Evolutionary conservation across 2,888 invertebrate species (phyloP), one percentile per base, ranked within the genome.

Genomic region (Neria commutata): DNA sequence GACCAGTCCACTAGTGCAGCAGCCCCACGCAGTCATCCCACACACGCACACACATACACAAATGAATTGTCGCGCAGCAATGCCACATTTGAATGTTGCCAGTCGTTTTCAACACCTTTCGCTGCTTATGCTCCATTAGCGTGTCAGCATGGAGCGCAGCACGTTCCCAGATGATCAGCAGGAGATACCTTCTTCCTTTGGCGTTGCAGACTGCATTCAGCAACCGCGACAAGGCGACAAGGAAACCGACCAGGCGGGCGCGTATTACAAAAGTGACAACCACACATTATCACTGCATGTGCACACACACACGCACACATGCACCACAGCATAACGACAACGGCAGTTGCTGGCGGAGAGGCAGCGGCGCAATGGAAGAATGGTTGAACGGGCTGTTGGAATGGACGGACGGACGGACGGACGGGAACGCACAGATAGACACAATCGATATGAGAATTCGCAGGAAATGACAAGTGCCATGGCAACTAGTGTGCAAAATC

Each of bases 91-190:
- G 65, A 56, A 63, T 66, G 69, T 42, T 63, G 66, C 56, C 64
- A 64, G 69, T 48, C 61, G 60, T 66, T 73, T 72, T 74, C 72
- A 72, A 75, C 76, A 75, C 75, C 76, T 75, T 75, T 74, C 67
- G 67, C 62, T 64, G 62, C 73, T 73, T 71, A 75, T 68, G 76
- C 75, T 72, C 70, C 74, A 75, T 75, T 75, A 76, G 76, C 74
- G 76, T 75, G 70, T 69, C 72, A 62, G 29, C 29, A 29, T 11
- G 11, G 29, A 11, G 29, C 29, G 11, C 29, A 29, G 29, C 29
- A 37, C 37, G 37, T 37, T 6, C 19, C 42, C 42, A 42, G 42
- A 19, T n/a, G n/a, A n/a, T n/a, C 17, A 17, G 37, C 29, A 6
- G 29, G 6, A n/a, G n/a, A n/a, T n/a, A n/a, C n/a, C n/a, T n/a